These are phyloP conservation scores for Clarias fuscus DNA, from an alignment of 2,797 vertebrate species.

Conservation along the genomic window DNA sequence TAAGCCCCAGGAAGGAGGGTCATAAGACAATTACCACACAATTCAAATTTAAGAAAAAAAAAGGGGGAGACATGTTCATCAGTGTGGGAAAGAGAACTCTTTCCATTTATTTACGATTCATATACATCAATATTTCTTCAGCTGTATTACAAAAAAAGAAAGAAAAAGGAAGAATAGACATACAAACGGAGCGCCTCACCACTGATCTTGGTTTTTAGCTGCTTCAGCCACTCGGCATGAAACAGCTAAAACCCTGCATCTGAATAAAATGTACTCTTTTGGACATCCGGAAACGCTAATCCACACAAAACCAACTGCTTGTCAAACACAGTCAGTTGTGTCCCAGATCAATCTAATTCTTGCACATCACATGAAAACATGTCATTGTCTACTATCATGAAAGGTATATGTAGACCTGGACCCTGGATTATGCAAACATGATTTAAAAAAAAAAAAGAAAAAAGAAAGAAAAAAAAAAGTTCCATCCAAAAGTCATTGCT, in stretches of 20 bases:
- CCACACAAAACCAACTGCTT: slow-evolving; percentile 18
- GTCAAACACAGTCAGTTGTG: slow-evolving; percentile 31
- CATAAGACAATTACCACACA: background rate
- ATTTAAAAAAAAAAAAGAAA: slow-evolving; percentile 43
- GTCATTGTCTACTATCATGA: slow-evolving; percentile 67
- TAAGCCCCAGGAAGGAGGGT: background rate
- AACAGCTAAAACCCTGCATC: slow-evolving; percentile 71
- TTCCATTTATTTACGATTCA: slow-evolving; percentile 96
- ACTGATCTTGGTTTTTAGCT: slow-evolving; percentile 73
- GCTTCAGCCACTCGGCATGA: slow-evolving; percentile 70
- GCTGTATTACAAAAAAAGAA: slow-evolving; percentile 95
- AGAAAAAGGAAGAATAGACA: slow-evolving; percentile 80
- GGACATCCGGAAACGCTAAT: slow-evolving; percentile 11
- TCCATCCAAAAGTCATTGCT: slow-evolving; percentile 71
- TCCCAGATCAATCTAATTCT: slow-evolving; percentile 38
- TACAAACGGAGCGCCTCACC: slow-evolving; percentile 96
- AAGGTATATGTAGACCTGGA: slow-evolving; percentile 42
- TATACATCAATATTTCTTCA: slow-evolving; percentile 99
- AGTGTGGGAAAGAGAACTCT: slow-evolving; percentile 77
- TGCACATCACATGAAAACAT: slow-evolving; percentile 46
- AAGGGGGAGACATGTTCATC: slow-evolving; percentile 60
- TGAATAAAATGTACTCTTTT: slow-evolving; percentile 62
- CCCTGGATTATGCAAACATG: slow-evolving; percentile 68
- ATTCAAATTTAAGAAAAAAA: background rate
- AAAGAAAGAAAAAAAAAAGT: slow-evolving; percentile 49